Base-by-base conservation (phyloP, 2,797 vertebrate species). In the Triplophysa yarkandensis region DNA sequence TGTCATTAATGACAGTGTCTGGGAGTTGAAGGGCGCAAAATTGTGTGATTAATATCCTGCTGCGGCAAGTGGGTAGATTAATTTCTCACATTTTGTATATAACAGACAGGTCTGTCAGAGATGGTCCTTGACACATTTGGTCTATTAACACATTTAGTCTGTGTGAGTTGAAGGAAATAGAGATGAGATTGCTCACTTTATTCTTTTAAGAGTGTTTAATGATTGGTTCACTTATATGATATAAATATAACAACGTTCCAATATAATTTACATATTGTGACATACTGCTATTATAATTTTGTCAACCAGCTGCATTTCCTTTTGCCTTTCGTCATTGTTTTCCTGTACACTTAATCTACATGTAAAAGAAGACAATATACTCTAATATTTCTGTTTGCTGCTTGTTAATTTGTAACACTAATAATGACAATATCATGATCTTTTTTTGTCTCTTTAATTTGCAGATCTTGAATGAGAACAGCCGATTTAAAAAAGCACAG, bases 381-480 rank as follows among this genome's bases (percentile, higher is more conserved):
- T 41, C 10, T 41, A 14, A 41, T 50, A 32, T 61, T 4, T 71
- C 30, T 61, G 1, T 17, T 25, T 50, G 48, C 58, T 27, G 4
- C 28, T 25, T 71, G 30, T 48, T 30, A 36, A 50, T 14, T 62
- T 61, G 10, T 36, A 21, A 48, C 19, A 0, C 13, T 30, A 39
- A 6, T 30, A 58, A 6, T 46, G 23, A 13, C 19, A 27, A 21
- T 46, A 21, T 62, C 5, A 48, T 57, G 9, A 57, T 39, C 1
- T 0, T 44, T 19, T 3, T 5, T 11, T 80, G 9, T 6, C 32
- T 71, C 63, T 68, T 77, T 78, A 8, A 78, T 19, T 83, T 86
- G 0, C 78, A 93, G 92, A 88, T 90, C 85, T 90, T 92, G 90
- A 89, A 92, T 91, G 90, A 91, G 74, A 88, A 83, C 82, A 41